These are phyloP conservation scores for Ditylenchus dipsaci DNA, from an alignment of 1,140 invertebrate genomes.

Conservation along the genomic window DNA sequence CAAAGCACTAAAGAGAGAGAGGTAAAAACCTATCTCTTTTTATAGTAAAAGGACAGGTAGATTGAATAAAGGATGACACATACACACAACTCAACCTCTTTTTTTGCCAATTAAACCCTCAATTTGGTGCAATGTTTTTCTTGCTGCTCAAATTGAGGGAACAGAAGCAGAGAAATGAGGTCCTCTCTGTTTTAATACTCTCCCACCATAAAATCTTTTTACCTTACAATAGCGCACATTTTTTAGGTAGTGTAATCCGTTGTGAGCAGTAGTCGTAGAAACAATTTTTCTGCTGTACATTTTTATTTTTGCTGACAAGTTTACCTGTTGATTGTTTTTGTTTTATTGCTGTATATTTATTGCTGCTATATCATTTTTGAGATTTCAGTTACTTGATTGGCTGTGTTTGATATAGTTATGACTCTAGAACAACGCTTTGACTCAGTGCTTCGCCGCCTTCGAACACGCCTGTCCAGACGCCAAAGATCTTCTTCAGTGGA, in stretches of 20 bases:
- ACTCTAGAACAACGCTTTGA: neutral
- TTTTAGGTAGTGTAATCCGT: neutral
- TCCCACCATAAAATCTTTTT: too few relatives aligned
- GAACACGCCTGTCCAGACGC: neutral
- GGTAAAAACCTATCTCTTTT: too few relatives aligned
- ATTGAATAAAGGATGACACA: too few relatives aligned
- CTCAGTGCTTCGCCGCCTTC: neutral
- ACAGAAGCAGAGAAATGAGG: neutral
- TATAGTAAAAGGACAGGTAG: too few relatives aligned
- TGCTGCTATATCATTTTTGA: neutral
- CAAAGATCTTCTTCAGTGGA: neutral
- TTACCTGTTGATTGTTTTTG: neutral
- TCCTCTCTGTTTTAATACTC: neutral
- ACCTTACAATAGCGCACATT: too few relatives aligned
- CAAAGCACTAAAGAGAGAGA: too few relatives aligned
- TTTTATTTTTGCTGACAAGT: neutral
- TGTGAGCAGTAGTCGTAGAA: neutral
- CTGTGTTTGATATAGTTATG: neutral
- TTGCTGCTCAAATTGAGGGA: too few relatives aligned
- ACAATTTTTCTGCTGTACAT: neutral
- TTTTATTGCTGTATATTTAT: neutral
- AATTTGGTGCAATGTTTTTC: neutral
- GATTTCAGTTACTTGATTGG: neutral
- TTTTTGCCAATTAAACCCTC: conserved; percentile 3
- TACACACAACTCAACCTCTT: too few relatives aligned